phyloP scores from a whole-genome alignment of 1,140 invertebrate genomes.

The Drosophila parabipectinata region DNA sequence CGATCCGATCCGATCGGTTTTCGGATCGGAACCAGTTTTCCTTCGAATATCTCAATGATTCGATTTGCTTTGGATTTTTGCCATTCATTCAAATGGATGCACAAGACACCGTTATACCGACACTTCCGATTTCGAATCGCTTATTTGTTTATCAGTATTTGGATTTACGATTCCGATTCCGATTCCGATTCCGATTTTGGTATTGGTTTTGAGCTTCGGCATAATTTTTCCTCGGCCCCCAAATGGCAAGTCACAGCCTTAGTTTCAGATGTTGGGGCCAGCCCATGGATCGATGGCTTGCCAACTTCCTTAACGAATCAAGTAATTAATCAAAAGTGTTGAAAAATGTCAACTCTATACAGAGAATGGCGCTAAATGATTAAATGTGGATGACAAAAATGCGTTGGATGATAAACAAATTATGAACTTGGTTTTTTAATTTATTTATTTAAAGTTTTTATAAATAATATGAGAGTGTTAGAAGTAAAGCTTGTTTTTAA shows the following conservation, averaged over 20 bases:
- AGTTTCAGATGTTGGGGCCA: constrained; percentile 21
- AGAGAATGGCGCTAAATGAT: constrained; percentile 26
- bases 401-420: constrained; percentile 11
- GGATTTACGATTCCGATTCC: constrained; percentile 21
- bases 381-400: constrained; percentile 13
- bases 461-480: too few species aligned
- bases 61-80: constrained; percentile 22
- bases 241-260: constrained; percentile 49
- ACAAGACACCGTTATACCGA: constrained; percentile 65
- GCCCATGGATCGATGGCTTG: constrained; percentile 13
- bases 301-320: constrained; percentile 29
- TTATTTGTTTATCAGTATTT: constrained; percentile 32
- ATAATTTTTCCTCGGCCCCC: constrained; percentile 29
- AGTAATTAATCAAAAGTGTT: constrained; percentile 28
- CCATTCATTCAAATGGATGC: constrained; percentile 47
- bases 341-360: constrained; percentile 15
- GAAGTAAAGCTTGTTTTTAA: too few species aligned
- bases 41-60: constrained; percentile 50
- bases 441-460: background rate
- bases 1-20: constrained; percentile 1
- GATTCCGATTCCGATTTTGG: constrained; percentile 9
- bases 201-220: constrained; percentile 3
- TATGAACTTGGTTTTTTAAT: background rate
- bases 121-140: constrained; percentile 57
- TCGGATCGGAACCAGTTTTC: constrained; percentile 63